A percentile compares a stretch with the other conserved stretches of the same genome.
Evolutionary conservation across 2,888 invertebrate species (phyloP).

Genomic region (Phyto melanocephala): DNA sequence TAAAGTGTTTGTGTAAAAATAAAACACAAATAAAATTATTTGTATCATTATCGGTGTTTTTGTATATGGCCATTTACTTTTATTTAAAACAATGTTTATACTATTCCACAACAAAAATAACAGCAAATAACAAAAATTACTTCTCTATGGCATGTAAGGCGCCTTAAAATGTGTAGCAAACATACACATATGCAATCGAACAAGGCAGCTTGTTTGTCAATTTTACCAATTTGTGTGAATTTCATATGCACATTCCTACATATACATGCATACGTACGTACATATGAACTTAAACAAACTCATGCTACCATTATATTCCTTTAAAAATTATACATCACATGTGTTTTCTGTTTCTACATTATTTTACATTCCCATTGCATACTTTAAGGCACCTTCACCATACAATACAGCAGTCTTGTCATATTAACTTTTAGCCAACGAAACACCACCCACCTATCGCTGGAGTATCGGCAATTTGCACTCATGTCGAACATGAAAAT

Average conservation of each 20-base stretch:
- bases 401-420: conserved; percentile 5
- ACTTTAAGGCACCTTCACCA: conserved; percentile 22
- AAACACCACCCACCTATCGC: background rate
- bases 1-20: background rate
- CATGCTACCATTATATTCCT: conserved; percentile 4
- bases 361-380: conserved; percentile 31
- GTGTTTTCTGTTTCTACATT: background rate
- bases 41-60: background rate
- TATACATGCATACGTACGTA: background rate
- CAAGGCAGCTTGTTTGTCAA: conserved; percentile 44
- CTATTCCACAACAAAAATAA: background rate
- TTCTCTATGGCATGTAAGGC: background rate
- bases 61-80: conserved; percentile 13
- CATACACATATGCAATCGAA: conserved; percentile 4
- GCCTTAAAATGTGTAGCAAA: conserved; percentile 12
- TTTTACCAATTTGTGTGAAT: conserved; percentile 51
- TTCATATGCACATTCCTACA: background rate
- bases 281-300: too few relatives aligned
- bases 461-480: conserved; percentile 69
- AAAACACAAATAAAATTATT: background rate
- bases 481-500: conserved; percentile 75
- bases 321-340: background rate
- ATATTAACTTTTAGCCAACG: background rate
- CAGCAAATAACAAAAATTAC: background rate
- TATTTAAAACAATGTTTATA: background rate